phyloP scores from a whole-genome alignment of 1,140 invertebrate species.

The Copidosoma floridanum region DNA sequence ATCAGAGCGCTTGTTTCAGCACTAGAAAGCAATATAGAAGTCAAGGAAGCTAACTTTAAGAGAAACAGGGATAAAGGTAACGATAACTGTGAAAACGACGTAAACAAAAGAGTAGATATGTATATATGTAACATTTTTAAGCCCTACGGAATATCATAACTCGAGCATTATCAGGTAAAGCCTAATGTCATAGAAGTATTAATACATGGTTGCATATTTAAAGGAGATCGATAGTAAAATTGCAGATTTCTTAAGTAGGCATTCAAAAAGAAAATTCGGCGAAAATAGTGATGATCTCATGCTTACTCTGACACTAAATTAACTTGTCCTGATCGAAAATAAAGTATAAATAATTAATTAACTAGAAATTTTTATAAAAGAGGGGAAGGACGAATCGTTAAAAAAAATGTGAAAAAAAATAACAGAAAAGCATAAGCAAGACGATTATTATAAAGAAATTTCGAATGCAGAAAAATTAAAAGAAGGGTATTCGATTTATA shows the following conservation, averaged over 20 bases:
- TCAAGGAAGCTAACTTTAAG: background rate
- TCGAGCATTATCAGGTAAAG: constrained; percentile 18
- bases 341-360: too few species aligned
- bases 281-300: background rate
- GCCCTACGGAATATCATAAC: constrained; percentile 4
- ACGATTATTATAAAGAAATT: background rate
- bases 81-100: constrained; percentile 30
- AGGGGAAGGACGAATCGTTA: background rate
- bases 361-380: too few species aligned
- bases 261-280: background rate
- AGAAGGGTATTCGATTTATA: background rate
- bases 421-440: background rate
- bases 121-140: constrained; percentile 13
- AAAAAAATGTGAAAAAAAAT: background rate
- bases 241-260: background rate
- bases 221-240: background rate
- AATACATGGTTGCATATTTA: background rate
- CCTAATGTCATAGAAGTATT: constrained; percentile 14
- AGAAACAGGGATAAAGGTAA: constrained; percentile 28
- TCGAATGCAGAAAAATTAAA: background rate
- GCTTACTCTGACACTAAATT: background rate
- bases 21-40: background rate
- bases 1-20: constrained; percentile 16
- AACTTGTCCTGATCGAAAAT: background rate
- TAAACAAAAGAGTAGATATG: background rate